These are phyloP conservation scores for Metopia argyrocephala DNA, from an alignment of 2,888 invertebrate species.

Conservation along the genomic window DNA sequence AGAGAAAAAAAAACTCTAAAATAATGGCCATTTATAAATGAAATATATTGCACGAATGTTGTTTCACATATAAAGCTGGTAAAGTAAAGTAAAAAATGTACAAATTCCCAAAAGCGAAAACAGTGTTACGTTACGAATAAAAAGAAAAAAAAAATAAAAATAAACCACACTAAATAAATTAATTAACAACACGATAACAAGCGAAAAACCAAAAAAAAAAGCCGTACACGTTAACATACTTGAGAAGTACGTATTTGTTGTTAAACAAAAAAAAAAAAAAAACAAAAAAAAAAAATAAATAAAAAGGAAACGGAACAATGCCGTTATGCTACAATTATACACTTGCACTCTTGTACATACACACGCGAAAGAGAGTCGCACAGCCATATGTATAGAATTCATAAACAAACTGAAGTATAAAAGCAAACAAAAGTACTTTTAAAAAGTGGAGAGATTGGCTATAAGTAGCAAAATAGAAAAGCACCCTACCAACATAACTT, in stretches of 20 bases:
- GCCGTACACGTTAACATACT: slow-evolving; percentile 46
- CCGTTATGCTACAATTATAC: slow-evolving; percentile 10
- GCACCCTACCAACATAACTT: too few species aligned
- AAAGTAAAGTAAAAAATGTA: slow-evolving; percentile 16
- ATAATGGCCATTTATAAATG: slow-evolving; percentile 48
- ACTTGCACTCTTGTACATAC: not conserved
- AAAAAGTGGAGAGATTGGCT: too few species aligned
- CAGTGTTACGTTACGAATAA: not conserved
- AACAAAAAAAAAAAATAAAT: too few species aligned
- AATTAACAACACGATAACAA: slow-evolving; percentile 73
- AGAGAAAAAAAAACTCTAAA: slow-evolving; percentile 5
- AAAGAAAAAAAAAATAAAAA: not conserved
- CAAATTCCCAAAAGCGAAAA: slow-evolving; percentile 69
- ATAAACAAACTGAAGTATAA: not conserved
- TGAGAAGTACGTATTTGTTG: slow-evolving; percentile 28
- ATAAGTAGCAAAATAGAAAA: too few species aligned
- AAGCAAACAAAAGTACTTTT: not conserved
- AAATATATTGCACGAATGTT: not conserved
- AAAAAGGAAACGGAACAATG: slow-evolving; percentile 50
- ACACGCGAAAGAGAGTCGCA: not conserved
- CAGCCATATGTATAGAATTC: not conserved
- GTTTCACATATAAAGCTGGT: not conserved
- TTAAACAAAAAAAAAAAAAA: slow-evolving; percentile 41
- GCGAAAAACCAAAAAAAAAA: too few species aligned
- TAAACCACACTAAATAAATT: slow-evolving; percentile 74